These are phyloP conservation scores for Meriones unguiculatus DNA, from an alignment of 2,113 vertebrate species.

Conservation along the genomic window DNA sequence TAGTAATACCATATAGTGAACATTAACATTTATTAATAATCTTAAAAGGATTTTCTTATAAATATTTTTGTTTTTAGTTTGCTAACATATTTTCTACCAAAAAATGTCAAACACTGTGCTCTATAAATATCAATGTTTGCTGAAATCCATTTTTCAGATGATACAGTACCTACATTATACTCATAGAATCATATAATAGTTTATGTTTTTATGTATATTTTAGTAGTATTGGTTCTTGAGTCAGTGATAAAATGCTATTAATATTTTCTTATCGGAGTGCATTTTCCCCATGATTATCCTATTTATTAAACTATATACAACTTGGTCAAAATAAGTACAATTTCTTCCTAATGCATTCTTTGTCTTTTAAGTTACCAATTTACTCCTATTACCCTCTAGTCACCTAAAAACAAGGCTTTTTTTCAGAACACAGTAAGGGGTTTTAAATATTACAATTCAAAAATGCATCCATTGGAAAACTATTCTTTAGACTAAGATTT, in stretches of 20 bases:
- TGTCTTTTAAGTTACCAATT: constrained; percentile 74
- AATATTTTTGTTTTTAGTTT: constrained; percentile 76
- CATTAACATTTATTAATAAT: constrained; percentile 75
- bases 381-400: constrained; percentile 77
- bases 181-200: constrained; percentile 73
- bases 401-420: constrained; percentile 58
- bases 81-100: constrained; percentile 88
- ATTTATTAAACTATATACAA: constrained; percentile 71
- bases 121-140: constrained; percentile 78
- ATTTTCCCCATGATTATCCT: constrained; percentile 48
- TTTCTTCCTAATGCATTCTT: constrained; percentile 63
- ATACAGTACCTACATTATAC: constrained; percentile 76
- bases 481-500: constrained; percentile 75
- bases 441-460: constrained; percentile 76
- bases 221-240: constrained; percentile 84
- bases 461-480: constrained; percentile 46
- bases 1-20: constrained; percentile 37
- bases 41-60: constrained; percentile 79
- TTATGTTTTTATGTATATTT: constrained; percentile 82
- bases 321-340: constrained; percentile 79
- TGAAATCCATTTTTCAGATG: constrained; percentile 80
- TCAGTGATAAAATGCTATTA: constrained; percentile 81
- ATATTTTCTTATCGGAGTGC: constrained; percentile 83
- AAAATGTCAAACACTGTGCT: constrained; percentile 88
- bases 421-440: constrained; percentile 64